Conservation (phyloP, 2,113 vertebrate genomes). For the Trachemys scripta region DNA sequence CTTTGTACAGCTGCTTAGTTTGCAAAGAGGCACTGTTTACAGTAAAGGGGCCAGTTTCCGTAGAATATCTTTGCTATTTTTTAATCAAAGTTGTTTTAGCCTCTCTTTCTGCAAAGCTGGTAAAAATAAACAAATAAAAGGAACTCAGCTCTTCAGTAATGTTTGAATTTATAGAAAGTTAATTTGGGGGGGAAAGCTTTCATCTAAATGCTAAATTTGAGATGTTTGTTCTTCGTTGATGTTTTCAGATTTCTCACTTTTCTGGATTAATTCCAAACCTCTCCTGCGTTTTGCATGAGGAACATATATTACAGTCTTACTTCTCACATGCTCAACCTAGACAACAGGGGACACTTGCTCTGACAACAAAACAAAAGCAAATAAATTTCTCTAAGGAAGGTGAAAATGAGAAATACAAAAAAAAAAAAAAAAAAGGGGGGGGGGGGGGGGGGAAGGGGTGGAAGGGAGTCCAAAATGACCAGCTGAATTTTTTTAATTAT, state of each 20-base stretch:
- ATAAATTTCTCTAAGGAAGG: not conserved
- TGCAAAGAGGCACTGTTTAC: constrained; percentile 54
- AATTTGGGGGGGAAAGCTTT: constrained; percentile 40
- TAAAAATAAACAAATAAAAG: constrained; percentile 37
- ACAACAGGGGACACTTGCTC: constrained; percentile 1
- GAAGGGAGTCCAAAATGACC: not conserved
- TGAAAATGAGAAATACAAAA: not conserved
- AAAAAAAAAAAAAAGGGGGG: no score
- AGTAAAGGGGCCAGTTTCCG: constrained; percentile 40
- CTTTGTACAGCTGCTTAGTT: constrained; percentile 62
- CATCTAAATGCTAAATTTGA: constrained; percentile 37
- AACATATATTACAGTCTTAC: constrained; percentile 27
- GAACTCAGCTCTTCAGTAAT: not conserved
- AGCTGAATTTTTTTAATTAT: not conserved
- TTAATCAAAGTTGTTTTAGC: constrained; percentile 59
- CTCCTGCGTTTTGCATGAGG: constrained; percentile 32
- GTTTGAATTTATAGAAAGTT: constrained; percentile 29
- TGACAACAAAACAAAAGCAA: constrained; percentile 33
- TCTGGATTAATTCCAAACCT: constrained; percentile 57
- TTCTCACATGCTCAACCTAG: constrained; percentile 3
- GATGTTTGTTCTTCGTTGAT: constrained; percentile 59
- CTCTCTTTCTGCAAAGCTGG: not conserved
- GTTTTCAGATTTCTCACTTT: constrained; percentile 61
- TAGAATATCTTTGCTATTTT: constrained; percentile 40
- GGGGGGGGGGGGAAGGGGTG: not conserved